Base-by-base conservation (phyloP, 2,888 invertebrate genomes). In the Theristus sp. region DNA sequence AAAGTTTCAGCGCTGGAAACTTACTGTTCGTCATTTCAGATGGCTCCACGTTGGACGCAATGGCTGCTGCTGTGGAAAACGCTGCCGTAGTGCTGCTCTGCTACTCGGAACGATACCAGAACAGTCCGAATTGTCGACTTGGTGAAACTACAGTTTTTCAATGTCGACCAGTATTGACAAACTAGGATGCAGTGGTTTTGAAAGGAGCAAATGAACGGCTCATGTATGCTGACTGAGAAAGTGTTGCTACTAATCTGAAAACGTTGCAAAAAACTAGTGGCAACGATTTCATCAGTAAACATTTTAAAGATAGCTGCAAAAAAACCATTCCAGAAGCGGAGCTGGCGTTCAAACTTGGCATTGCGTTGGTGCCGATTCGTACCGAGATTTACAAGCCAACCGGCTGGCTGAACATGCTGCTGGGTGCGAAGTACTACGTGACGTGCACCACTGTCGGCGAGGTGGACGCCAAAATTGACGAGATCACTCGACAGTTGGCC, bases 121-220 rank as follows among this genome's bases (percentile, higher is more conserved):
- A 52, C 25, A 24, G n/a, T 6, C 17, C n/a, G 3, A 52, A 52
- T 52, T 52, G 52, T 25, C 22, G 52, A 52, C 22, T n/a, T 24
- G 73, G 73, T 72, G 38, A 38, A 13, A 13, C 17, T 38, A 6
- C 17, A 13, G 6, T 38, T 38, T 38, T 17, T 38, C 17, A 13
- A 6, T 38, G 17, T 38, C 17, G 38, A 38, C n/a, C n/a, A n/a
- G n/a, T n/a, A n/a, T n/a, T n/a, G n/a, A n/a, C n/a, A n/a, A n/a
- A n/a, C n/a, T n/a, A n/a, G n/a, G n/a, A n/a, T n/a, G n/a, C n/a
- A n/a, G n/a, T n/a, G n/a, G n/a, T n/a, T n/a, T n/a, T n/a, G n/a
- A n/a, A n/a, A n/a, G n/a, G n/a, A n/a, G n/a, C n/a, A n/a, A n/a
- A n/a, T n/a, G n/a, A n/a, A n/a, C n/a, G n/a, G n/a, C n/a, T n/a